Conservation (phyloP, 30 jellyfish, hydroid and myxozoan species). For the Haliclystus octoradiatus region DNA sequence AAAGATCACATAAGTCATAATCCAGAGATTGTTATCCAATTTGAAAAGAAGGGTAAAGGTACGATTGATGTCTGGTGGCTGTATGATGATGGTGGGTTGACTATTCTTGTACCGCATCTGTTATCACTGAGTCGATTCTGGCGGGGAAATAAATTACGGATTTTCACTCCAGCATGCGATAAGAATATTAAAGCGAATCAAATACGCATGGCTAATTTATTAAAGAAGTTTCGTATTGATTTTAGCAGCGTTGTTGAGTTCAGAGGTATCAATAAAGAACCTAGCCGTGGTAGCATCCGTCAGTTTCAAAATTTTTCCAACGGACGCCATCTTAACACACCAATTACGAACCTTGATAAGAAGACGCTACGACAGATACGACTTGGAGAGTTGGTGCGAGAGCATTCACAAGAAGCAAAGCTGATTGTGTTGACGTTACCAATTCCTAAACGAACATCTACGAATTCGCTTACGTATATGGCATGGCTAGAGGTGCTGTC, state of each 20-base stretch:
- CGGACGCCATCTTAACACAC: conserved; percentile 48
- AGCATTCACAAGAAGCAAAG: conserved; percentile 83
- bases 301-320: conserved; percentile 30
- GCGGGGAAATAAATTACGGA: conserved; percentile 79
- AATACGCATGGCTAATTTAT: conserved; percentile 83
- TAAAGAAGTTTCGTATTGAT: conserved; percentile 84
- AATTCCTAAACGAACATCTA: conserved; percentile 63
- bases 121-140: conserved; percentile 56
- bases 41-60: conserved; percentile 67
- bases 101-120: conserved; percentile 82
- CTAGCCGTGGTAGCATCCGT: conserved; percentile 52
- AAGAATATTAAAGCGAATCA: conserved; percentile 89
- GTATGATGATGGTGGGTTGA: conserved; percentile 89
- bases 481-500: conserved; percentile 93
- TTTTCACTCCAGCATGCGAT: conserved; percentile 94
- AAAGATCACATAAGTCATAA: conserved; percentile 1
- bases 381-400: conserved; percentile 88
- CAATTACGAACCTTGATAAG: conserved; percentile 68
- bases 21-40: conserved; percentile 74
- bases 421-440: conserved; percentile 90
- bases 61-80: conserved; percentile 96
- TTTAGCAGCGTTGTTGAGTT: conserved; percentile 85
- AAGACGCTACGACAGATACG: conserved; percentile 92
- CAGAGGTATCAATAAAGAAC: conserved; percentile 75
- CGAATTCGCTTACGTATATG: conserved; percentile 72